Base-by-base conservation (phyloP, 2,797 vertebrate genomes). In the Acipenser oxyrinchus region DNA sequence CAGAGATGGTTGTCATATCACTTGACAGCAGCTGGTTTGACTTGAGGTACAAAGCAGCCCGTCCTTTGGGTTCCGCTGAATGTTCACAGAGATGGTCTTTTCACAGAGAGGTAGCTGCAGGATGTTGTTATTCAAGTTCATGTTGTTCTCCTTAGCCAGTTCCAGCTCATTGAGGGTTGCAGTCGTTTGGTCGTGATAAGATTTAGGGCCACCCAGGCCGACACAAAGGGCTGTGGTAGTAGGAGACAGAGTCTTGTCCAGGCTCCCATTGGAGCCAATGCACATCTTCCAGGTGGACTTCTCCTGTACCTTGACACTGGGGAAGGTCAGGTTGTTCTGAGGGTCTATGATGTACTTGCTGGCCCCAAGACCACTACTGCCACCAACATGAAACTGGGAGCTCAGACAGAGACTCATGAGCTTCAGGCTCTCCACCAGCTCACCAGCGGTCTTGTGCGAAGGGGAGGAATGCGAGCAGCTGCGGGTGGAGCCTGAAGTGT, bases 81-180 rank as follows among this genome's bases (percentile, higher is more conserved):
- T 97, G 86, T 97, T 99, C 77, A 99, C 94, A 65, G 95, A 96
- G 89, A 99, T 94, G 67, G 92, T 97, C 88, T 96, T 98, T 87
- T 99, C 96, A 62, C 95, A 99, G 79, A 99, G 96, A 94, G 96
- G 96, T 92, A 99, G 95, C 91, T 98, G 95, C 68, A 99, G 89
- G 77, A 97, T 84, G 65, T 84, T 90, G 60, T 90, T 94, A 80
- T 92, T 95, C 86, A 97, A 89, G 79, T 90, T 91, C 87, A 91
- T 87, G 81, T 79, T 90, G 69, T 86, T 91, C 77, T 81, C 76
- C 82, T 93, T 86, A 75, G 94, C 83, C 77, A 90, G 78, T 79
- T 93, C 93, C 68, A 95, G 84, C 68, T 87, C 85, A 0, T 81
- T 76, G 63, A 85, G 68, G 3, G 88, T 83, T 78, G 72, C 88